Percentiles rank a stretch among this genome's conserved stretches.
Conservation (phyloP, 2,113 vertebrate genomes). For the Hydrochoerus hydrochaeris region DNA sequence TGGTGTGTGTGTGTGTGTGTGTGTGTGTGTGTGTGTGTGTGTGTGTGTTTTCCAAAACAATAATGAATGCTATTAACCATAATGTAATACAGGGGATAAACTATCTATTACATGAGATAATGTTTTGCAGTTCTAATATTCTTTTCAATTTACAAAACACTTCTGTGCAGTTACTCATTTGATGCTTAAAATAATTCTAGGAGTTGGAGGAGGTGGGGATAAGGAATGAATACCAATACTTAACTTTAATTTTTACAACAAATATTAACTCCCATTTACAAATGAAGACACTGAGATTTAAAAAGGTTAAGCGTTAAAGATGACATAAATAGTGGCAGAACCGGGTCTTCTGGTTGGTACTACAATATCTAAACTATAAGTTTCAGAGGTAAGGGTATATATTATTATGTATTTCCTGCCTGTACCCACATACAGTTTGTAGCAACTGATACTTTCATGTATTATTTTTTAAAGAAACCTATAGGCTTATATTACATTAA, state of each 20-base stretch:
- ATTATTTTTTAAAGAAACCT: constrained; percentile 14
- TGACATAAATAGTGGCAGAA: background rate
- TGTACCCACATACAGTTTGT: background rate
- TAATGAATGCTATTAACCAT: background rate
- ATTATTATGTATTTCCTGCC: background rate
- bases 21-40: background rate
- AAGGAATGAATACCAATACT: background rate
- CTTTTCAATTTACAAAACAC: background rate
- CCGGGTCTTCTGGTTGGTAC: background rate
- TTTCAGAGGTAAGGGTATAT: too few relatives aligned
- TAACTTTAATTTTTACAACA: constrained; percentile 22
- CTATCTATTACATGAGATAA: background rate
- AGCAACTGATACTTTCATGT: background rate
- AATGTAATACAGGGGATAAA: background rate
- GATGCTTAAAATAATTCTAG: background rate
- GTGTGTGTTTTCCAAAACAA: background rate
- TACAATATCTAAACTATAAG: background rate
- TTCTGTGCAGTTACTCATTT: background rate
- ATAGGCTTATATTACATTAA: background rate
- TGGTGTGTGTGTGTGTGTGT: background rate
- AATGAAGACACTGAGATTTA: constrained; percentile 1
- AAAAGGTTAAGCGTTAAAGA: background rate
- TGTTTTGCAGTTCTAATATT: background rate
- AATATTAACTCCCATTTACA: background rate
- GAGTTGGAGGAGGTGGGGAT: background rate